These are phyloP conservation scores for Autographa pulchrina DNA, from an alignment of 2,888 invertebrate genomes.

Conservation along the genomic window DNA sequence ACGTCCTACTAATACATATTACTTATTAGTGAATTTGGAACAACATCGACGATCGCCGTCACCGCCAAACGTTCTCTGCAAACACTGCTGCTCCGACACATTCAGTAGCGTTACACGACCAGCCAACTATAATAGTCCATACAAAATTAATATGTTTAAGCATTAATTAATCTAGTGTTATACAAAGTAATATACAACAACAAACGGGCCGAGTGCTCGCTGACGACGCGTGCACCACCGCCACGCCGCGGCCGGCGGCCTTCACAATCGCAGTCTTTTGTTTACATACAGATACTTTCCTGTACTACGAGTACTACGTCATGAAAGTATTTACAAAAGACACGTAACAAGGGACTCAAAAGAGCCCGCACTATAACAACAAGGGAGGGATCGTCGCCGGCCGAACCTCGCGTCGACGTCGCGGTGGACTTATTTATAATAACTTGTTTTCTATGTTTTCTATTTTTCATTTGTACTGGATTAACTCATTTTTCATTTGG, in stretches of 20 bases:
- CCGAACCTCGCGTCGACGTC: slow-evolving; percentile 30
- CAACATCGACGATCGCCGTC: slow-evolving; percentile 21
- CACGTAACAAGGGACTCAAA: slow-evolving; percentile 51
- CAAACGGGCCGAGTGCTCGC: slow-evolving; percentile 58
- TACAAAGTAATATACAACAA: slow-evolving; percentile 77
- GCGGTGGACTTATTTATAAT: slow-evolving; percentile 42
- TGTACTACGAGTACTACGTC: slow-evolving; percentile 52
- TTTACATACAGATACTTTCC: slow-evolving; percentile 56
- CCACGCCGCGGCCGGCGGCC: slow-evolving; percentile 41
- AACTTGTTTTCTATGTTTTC: slow-evolving; percentile 37
- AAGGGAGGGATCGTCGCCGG: slow-evolving; percentile 43
- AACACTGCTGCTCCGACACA: slow-evolving; percentile 26
- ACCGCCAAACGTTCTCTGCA: slow-evolving; percentile 25
- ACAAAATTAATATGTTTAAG: slow-evolving; percentile 70
- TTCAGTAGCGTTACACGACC: slow-evolving; percentile 44
- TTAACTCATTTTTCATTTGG: slow-evolving; percentile 20
- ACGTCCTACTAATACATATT: slow-evolving; percentile 45
- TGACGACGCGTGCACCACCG: slow-evolving; percentile 27
- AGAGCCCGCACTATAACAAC: slow-evolving; percentile 51
- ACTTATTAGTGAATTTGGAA: slow-evolving; percentile 45
- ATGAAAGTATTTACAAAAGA: slow-evolving; percentile 61
- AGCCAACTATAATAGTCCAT: slow-evolving; percentile 55
- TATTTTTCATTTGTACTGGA: slow-evolving; percentile 50
- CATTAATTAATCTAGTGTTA: slow-evolving; percentile 74
- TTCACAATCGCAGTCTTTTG: slow-evolving; percentile 55